Evolutionary conservation across 2,797 vertebrate species (phyloP).

Genomic region (Australoheros facetus): DNA sequence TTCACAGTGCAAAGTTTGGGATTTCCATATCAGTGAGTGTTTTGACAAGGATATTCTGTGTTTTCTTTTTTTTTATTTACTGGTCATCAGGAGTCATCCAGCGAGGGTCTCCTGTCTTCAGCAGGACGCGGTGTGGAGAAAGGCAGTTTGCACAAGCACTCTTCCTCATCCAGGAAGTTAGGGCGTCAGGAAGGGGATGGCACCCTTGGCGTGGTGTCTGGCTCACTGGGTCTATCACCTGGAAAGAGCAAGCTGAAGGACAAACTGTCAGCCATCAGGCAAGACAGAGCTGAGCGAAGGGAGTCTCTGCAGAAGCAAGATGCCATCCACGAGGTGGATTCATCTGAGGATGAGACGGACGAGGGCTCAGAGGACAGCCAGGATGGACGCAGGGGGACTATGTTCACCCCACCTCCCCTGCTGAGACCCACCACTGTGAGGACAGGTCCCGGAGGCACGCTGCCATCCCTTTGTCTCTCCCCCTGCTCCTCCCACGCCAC

Average conservation of each 20-base stretch:
- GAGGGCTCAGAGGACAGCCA: constrained; percentile 93
- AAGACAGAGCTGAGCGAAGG: constrained; percentile 91
- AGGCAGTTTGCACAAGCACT: constrained; percentile 86
- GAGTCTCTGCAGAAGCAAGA: constrained; percentile 97
- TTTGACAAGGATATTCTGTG: neutral
- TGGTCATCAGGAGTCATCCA: constrained; percentile 80
- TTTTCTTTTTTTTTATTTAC: neutral
- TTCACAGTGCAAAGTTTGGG: neutral
- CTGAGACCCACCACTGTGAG: constrained; percentile 75
- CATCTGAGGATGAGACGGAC: constrained; percentile 93
- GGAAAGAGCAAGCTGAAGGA: constrained; percentile 84
- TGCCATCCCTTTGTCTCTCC: constrained; percentile 69
- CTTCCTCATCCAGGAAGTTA: constrained; percentile 80
- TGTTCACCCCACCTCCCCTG: constrained; percentile 70
- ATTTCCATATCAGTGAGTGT: neutral
- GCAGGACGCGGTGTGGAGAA: constrained; percentile 85
- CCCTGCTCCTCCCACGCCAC: constrained; percentile 60
- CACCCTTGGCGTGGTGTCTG: constrained; percentile 27
- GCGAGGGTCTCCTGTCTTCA: constrained; percentile 76
- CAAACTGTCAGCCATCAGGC: constrained; percentile 88
- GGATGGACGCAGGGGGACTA: constrained; percentile 77
- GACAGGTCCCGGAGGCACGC: constrained; percentile 64
- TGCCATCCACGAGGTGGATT: constrained; percentile 95
- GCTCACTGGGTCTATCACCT: constrained; percentile 69
- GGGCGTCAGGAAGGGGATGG: constrained; percentile 78